Percentiles rank a stretch among this genome's conserved stretches.
phyloP scores from a whole-genome alignment of 2,113 vertebrate genomes.

The Nipponia nippon region DNA sequence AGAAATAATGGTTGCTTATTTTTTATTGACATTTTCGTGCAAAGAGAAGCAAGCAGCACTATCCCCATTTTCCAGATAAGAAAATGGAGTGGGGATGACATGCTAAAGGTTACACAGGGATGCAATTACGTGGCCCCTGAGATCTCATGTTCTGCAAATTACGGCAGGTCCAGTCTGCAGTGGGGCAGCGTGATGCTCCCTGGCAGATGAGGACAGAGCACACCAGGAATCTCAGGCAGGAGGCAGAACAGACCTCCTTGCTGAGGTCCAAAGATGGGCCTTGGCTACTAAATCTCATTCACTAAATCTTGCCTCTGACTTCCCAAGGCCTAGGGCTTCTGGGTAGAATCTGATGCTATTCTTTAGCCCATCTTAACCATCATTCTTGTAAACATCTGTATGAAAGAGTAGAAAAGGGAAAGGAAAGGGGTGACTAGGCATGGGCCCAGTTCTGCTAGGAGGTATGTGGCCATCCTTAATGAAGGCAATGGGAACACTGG shows the following conservation, averaged over 20 bases:
- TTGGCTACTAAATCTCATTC: neutral
- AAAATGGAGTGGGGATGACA: neutral
- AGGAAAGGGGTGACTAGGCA: neutral
- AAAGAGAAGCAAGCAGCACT: neutral
- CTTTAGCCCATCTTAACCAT: neutral
- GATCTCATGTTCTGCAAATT: neutral
- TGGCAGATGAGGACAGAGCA: neutral
- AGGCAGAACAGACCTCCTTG: neutral
- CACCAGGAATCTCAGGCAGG: neutral
- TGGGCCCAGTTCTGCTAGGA: neutral
- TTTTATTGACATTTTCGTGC: neutral
- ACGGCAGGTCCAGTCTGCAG: neutral
- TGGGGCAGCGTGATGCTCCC: rapidly evolving
- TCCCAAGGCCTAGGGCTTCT: neutral
- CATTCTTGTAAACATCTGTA: neutral
- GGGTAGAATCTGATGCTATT: neutral
- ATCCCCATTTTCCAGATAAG: neutral
- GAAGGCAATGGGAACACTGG: neutral
- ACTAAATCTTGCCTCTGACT: neutral
- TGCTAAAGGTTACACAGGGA: neutral
- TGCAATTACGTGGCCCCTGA: rapidly evolving
- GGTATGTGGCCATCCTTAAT: neutral
- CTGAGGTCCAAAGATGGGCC: neutral
- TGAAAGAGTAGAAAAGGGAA: neutral
- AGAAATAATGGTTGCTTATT: neutral